Evolutionary conservation across 2,113 vertebrate species (phyloP).

Genomic region (Pongo abelii): DNA sequence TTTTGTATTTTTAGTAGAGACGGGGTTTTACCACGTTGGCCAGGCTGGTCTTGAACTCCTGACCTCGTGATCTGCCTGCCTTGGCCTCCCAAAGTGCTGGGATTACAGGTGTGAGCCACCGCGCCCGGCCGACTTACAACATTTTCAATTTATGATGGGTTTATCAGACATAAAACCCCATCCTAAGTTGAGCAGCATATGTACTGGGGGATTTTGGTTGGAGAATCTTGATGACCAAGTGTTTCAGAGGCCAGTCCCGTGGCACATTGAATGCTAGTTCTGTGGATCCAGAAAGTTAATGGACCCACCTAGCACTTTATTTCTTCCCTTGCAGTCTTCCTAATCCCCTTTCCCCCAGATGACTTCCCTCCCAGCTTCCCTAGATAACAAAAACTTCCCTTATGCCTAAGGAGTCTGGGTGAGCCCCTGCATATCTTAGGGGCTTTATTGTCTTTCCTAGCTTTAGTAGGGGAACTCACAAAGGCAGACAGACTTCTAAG

Average conservation of each 20-base stretch:
- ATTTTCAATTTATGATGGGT: neutral
- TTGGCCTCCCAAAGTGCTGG: no score
- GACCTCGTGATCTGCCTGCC: no score
- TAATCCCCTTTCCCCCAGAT: neutral
- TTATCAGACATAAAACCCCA: neutral
- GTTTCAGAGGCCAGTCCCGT: neutral
- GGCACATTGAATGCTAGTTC: neutral
- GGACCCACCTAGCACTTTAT: neutral
- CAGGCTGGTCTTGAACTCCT: no score
- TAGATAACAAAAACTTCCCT: neutral
- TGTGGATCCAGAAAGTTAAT: neutral
- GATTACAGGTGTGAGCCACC: no score
- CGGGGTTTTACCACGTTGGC: no score
- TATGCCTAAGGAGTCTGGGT: neutral
- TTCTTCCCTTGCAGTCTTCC: neutral
- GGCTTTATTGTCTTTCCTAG: neutral
- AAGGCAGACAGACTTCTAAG: constrained; percentile 4
- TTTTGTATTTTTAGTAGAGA: no score
- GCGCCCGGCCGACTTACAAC: no score
- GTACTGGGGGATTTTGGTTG: neutral
- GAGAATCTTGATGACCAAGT: neutral
- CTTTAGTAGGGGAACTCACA: neutral
- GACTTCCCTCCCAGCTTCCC: neutral
- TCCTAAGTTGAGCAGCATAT: neutral
- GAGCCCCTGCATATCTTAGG: neutral